Evolutionary conservation across 2,888 invertebrate genomes (phyloP).

Genomic region (Escarpia spicata): DNA sequence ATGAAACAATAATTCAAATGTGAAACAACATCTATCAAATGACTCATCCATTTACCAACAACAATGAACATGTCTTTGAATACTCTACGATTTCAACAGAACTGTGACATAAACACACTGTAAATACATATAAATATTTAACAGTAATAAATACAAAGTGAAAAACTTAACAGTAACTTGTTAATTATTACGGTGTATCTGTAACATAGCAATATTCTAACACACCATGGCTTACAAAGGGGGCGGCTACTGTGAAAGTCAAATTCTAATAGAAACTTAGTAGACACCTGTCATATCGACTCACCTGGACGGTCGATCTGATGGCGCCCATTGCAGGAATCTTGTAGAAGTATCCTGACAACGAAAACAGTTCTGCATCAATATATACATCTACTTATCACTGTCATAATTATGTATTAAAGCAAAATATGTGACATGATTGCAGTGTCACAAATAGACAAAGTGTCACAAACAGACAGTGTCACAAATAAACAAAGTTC

Average conservation of each 20-base stretch:
- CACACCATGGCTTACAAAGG: not conserved
- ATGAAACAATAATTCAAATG: not conserved
- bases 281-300: not conserved
- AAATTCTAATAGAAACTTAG: not conserved
- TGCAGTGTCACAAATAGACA: too few relatives aligned
- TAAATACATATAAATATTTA: not conserved
- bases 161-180: not conserved
- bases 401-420: too few relatives aligned
- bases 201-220: not conserved
- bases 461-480: too few relatives aligned
- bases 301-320: constrained; percentile 67
- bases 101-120: not conserved
- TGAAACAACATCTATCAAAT: too few relatives aligned
- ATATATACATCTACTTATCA: not conserved
- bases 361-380: not conserved
- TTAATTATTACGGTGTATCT: not conserved
- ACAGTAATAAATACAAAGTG: not conserved
- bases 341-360: constrained; percentile 65
- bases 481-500: too few relatives aligned
- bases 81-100: too few relatives aligned
- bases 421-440: too few relatives aligned
- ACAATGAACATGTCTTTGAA: too few relatives aligned
- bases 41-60: too few relatives aligned
- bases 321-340: constrained; percentile 68
- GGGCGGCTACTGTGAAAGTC: not conserved